phyloP scores from a whole-genome alignment of 53 echinoderm and acorn worm genomes.

The Astropecten irregularis region DNA sequence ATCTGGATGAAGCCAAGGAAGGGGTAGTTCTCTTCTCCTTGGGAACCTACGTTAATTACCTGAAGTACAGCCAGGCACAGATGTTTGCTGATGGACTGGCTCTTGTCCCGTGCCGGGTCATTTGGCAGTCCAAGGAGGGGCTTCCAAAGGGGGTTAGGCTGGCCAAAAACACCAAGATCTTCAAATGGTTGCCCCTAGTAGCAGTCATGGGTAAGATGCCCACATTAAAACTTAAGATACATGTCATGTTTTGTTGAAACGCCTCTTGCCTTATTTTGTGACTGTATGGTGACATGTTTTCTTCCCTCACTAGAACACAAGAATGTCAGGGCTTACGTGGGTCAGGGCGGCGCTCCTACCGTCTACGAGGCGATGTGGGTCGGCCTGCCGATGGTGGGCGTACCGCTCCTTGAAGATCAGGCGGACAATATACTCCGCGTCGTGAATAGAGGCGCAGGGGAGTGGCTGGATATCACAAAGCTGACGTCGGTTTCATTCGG shows the following conservation, averaged over 20 bases:
- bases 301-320: not conserved
- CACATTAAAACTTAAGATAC: too few species aligned
- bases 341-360: not conserved
- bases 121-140: not conserved
- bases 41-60: not conserved
- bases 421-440: not conserved
- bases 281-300: not conserved
- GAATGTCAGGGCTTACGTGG: not conserved
- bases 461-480: not conserved
- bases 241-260: too few species aligned
- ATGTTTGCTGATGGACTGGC: not conserved
- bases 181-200: not conserved
- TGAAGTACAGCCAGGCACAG: not conserved
- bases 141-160: not conserved
- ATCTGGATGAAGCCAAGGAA: not conserved
- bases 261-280: not conserved
- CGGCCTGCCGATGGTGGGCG: conserved; percentile 11
- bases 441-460: not conserved
- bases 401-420: not conserved
- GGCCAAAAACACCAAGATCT: not conserved
- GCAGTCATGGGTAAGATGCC: not conserved
- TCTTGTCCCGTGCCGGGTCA: not conserved
- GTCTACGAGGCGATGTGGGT: not conserved
- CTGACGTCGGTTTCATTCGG: not conserved
- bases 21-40: not conserved